These are phyloP conservation scores for Sebastiscus tertius DNA, from an alignment of 2,797 vertebrate genomes.

Conservation along the genomic window DNA sequence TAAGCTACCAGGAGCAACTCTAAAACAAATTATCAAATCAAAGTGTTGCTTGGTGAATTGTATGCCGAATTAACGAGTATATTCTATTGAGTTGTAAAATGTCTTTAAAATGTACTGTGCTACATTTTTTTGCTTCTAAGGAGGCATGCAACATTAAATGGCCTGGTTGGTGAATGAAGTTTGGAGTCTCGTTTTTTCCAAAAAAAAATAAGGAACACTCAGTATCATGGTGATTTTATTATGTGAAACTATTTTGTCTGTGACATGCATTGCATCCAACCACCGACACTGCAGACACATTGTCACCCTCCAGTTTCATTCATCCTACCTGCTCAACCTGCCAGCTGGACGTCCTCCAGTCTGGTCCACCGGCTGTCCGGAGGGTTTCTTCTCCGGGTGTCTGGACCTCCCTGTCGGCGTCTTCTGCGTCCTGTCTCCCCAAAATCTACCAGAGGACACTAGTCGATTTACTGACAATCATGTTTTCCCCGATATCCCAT, in stretches of 20 bases:
- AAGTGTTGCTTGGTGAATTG: accelerated
- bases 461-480: neutral
- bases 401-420: neutral
- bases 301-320: constrained; percentile 1
- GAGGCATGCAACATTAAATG: neutral
- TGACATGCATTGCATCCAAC: neutral
- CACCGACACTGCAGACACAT: neutral
- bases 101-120: accelerated
- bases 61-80: neutral
- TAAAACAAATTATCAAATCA: neutral
- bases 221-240: neutral
- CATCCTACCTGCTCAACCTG: constrained; percentile 57
- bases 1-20: neutral
- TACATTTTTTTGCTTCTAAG: accelerated
- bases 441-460: constrained; percentile 17
- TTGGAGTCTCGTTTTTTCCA: neutral
- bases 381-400: neutral
- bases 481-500: neutral
- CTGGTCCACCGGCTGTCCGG: constrained; percentile 4
- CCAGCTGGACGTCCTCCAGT: constrained; percentile 39
- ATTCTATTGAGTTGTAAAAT: neutral
- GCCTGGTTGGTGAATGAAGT: constrained; percentile 18
- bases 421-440: constrained; percentile 11
- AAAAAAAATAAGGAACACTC: neutral
- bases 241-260: neutral